Percentiles rank a stretch among this genome's conserved stretches.
Evolutionary conservation across 1,140 invertebrate species (phyloP).

Genomic region (Zelostemma sp.): DNA sequence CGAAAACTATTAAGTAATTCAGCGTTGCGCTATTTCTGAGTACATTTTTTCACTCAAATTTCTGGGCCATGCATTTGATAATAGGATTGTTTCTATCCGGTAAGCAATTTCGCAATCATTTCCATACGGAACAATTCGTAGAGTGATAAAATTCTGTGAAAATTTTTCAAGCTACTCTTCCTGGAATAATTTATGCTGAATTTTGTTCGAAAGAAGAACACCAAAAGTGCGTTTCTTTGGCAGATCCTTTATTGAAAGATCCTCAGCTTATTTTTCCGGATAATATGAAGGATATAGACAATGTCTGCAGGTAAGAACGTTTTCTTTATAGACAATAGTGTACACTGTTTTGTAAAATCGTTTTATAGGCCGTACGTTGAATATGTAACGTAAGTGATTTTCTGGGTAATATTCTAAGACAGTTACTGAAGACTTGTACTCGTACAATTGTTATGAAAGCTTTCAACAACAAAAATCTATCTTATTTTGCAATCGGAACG

Average conservation of each 20-base stretch:
- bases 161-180: conserved; percentile 13
- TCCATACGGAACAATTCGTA: conserved; percentile 3
- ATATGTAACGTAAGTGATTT: no score
- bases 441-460: no score
- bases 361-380: no score
- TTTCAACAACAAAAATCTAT: no score
- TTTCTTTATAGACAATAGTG: background rate
- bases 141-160: background rate
- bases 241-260: conserved; percentile 73
- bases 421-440: no score
- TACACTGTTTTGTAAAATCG: no score
- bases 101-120: conserved; percentile 5
- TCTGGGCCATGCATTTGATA: background rate
- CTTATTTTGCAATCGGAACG: no score
- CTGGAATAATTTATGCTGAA: conserved; percentile 25
- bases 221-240: conserved; percentile 70
- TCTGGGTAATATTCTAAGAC: no score
- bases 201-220: conserved; percentile 70
- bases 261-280: conserved; percentile 74
- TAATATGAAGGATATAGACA: conserved; percentile 73
- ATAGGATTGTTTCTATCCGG: conserved; percentile 17
- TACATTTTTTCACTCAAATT: no score
- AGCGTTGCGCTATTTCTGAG: no score
- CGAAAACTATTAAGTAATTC: no score
- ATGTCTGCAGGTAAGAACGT: conserved; percentile 70